These are phyloP conservation scores for Grus americana DNA, from an alignment of 2,113 vertebrate genomes.

Conservation along the genomic window DNA sequence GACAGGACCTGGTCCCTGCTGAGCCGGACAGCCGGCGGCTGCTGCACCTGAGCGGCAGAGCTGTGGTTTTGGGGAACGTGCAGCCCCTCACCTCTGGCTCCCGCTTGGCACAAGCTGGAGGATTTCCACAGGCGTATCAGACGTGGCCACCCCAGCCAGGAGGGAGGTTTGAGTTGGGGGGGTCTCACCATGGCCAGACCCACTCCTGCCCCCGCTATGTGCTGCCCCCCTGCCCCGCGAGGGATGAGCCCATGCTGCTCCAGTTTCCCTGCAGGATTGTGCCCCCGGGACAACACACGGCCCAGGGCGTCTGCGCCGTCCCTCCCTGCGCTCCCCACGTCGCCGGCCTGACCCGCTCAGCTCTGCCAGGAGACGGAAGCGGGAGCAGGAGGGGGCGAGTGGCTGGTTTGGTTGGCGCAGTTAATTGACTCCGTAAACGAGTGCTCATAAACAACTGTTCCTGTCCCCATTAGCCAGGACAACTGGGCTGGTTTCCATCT, in stretches of 20 bases:
- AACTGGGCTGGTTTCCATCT: constrained; percentile 10
- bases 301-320: background rate
- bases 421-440: background rate
- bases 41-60: background rate
- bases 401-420: background rate
- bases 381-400: accelerated
- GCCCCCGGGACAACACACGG: accelerated
- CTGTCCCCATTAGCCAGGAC: background rate
- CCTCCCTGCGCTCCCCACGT: accelerated
- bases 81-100: background rate
- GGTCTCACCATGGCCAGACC: accelerated
- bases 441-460: background rate
- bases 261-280: background rate
- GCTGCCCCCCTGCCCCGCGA: no score
- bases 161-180: no score
- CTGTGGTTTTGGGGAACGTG: accelerated
- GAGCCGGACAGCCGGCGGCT: background rate
- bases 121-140: accelerated
- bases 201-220: background rate
- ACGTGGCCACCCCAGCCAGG: accelerated
- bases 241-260: background rate
- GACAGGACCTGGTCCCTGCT: background rate
- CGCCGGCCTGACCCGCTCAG: background rate
- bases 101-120: background rate
- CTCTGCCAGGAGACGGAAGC: background rate